Percentiles rank a stretch among this genome's conserved stretches.
Evolutionary conservation across 2,113 vertebrate species (phyloP).

Genomic region (Bubalus kerabau): DNA sequence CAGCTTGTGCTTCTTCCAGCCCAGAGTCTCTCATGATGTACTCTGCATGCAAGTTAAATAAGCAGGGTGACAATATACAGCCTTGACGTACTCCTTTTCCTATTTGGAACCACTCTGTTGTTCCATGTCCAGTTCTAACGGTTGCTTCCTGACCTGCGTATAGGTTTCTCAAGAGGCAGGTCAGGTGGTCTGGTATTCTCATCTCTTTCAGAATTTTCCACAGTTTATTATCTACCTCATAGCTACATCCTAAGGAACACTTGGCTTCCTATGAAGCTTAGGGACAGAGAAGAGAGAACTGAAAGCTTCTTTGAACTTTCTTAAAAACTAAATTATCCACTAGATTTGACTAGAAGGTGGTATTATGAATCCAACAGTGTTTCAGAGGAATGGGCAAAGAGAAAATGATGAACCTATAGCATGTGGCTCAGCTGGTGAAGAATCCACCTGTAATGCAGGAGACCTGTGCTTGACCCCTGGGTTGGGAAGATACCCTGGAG

Average conservation of each 20-base stretch:
- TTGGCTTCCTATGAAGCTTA: neutral
- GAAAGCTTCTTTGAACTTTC: neutral
- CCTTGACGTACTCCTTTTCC: too few species aligned
- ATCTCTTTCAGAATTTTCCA: too few species aligned
- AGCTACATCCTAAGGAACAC: neutral
- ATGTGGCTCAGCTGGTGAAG: neutral
- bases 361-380: neutral
- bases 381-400: neutral
- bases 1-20: too few species aligned
- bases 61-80: too few species aligned
- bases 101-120: too few species aligned
- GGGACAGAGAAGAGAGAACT: accelerated
- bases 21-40: too few species aligned
- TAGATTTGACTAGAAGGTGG: neutral
- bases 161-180: too few species aligned
- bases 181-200: too few species aligned
- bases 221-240: neutral
- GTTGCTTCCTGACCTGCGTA: too few species aligned
- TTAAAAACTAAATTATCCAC: neutral
- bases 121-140: too few species aligned
- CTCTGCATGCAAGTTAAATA: too few species aligned
- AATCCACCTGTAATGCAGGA: neutral
- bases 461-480: neutral
- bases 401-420: neutral
- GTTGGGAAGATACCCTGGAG: neutral